Base-by-base conservation (phyloP, 53 echinoderm and acorn worm genomes). In the Echinometra lucunter region DNA sequence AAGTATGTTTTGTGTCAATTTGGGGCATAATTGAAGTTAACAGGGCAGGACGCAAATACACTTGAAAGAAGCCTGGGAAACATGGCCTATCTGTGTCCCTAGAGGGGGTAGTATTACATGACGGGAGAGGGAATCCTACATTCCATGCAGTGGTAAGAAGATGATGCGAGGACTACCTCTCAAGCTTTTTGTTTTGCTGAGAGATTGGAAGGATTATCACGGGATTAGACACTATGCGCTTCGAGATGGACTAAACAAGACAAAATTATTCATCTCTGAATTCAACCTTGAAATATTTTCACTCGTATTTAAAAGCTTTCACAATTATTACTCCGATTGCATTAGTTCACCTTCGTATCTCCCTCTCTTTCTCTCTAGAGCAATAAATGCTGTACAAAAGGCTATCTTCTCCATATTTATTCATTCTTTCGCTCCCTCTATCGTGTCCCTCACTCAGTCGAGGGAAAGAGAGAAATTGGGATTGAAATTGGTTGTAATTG, bases 21-120 rank as follows among this genome's bases (percentile, higher is more conserved):
- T 53, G 27, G 1, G n/a, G 75, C 56, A 58, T 94, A 94, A 94
- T 94, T 83, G 67, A 66, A 83, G 83, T 58, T 94, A 94, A 45
- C 94, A 94, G 85, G 94, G 40, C 66, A 37, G 27, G 85, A 35
- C 42, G 58, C 94, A 83, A 94, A 94, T 67, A 94, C 58, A 83
- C 85, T n/a, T 3, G 56, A 16, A 47, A 12, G 83, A 25, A 82
- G 83, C 83, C 27, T 94, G 94, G 94, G 94, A 94, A 94, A 94
- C 83, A 21, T 94, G 94, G 94, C 94, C 45, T 57, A 40, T 94
- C 44, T 16, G 37, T 42, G 94, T 94, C 94, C 94, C 94, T 83
- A 92, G 93, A 82, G 94, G 94, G 94, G 87, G 94, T 83, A 94
- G 94, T 94, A 42, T 94, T 94, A 94, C 94, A 44, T 40, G 58